Evolutionary conservation across 2,797 vertebrate genomes (phyloP), one percentile per base, ranked within the genome.

Genomic region (Melanotaenia nigrans): DNA sequence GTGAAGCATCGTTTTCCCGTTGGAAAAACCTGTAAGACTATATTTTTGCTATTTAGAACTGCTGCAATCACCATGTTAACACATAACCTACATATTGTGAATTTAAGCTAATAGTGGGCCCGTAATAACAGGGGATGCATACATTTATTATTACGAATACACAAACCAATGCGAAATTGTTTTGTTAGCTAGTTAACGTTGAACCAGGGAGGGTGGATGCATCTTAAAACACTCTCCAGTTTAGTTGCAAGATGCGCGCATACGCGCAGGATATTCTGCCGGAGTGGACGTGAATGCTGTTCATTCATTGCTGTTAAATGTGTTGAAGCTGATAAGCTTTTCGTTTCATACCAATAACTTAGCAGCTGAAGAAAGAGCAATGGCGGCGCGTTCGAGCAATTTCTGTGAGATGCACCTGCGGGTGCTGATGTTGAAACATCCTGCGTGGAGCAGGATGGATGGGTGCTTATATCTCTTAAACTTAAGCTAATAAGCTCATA

Each of bases 331-430:
- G 20, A 9, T 38, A 0, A 28, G 64, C 54, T 36, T 62, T 18
- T 72, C 14, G 11, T 63, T 69, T 80, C 5, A 22, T 14, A 2
- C 49, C 18, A 42, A 61, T 22, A 62, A 54, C 53, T 61, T 65
- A 10, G 25, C 51, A 71, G 45, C 35, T 69, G 3, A 30, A n/a
- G 18, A 61, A 32, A 22, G 18, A 61, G 86, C 65, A 89, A 92
- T 91, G 89, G 91, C 94, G 90, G 87, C 93, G 92, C 81, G 90
- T 96, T 97, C 96, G 84, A 96, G 95, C 91, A 95, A 88, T 90
- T 97, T 96, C 94, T 84, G 20, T 73, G 66, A 67, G 76, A 66
- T 88, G 87, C 85, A 94, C 92, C 92, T 94, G 88, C 89, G 75
- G 87, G 86, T 89, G 79, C 83, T 85, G 89, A 87, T 90, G 88